Evolutionary conservation across 2,888 invertebrate genomes (phyloP), one percentile per base, ranked within the genome.

Genomic region (Agapostemon virescens): DNA sequence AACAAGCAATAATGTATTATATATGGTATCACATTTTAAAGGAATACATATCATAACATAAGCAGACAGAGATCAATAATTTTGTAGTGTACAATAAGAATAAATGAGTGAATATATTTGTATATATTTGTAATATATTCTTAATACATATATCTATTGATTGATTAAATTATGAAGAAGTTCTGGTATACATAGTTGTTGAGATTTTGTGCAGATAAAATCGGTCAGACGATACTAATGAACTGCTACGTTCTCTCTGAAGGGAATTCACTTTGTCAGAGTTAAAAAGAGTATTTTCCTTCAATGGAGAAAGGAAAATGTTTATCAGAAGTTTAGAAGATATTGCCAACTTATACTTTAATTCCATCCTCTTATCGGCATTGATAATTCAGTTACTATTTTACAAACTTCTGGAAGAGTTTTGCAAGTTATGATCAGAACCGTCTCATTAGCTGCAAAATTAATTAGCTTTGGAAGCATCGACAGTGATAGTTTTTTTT

Each of bases 301-400:
- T 70, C 52, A 9, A 15, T 13, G 40, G 17, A 38, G 61, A n/a
- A n/a, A 38, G 20, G 42, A 42, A 36, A 74, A 68, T 40, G 49
- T 75, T 63, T 69, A 55, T 55, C 55, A 26, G 7, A 26, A 30
- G 26, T 26, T 55, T 26, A 7, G 7, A 55, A 55, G 55, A 26
- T 26, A 55, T 26, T 15, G 55, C 55, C 5, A 55, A 55, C 55
- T 55, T 55, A 17, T 55, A 30, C 55, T 26, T 55, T 26, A 55
- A 55, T 55, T 17, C 55, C 55, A 2, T 26, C 26, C 52, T 23
- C 13, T 26, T 15, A 0, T 6, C 55, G 26, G 55, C 55, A 26
- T 55, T 55, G 26, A 55, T 26, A 55, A 55, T 55, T 55, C 55
- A 15, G 26, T 55, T 55, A 26, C 26, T 55, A 30, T 55, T 55